Evolutionary conservation across 2,888 invertebrate species (phyloP).

Genomic region (Lydus trimaculatus): DNA sequence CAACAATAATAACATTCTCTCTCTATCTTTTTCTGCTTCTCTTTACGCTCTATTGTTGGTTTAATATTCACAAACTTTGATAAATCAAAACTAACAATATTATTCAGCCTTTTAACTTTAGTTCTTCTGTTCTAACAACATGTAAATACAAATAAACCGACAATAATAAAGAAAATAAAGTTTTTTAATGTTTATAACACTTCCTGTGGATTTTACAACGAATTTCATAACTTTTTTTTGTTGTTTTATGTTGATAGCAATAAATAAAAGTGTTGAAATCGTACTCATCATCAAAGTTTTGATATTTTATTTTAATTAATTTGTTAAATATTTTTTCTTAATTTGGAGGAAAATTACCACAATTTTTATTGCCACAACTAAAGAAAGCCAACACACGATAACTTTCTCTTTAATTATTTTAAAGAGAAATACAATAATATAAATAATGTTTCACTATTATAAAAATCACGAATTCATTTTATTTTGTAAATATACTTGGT

Average conservation of each 20-base stretch:
- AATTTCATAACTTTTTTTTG: not conserved
- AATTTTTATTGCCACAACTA: not conserved
- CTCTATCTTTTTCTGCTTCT: too few relatives aligned
- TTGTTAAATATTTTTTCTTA: not conserved
- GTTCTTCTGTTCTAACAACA: not conserved
- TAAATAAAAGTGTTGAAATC: not conserved
- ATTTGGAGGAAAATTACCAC: not conserved
- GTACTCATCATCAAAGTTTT: not conserved
- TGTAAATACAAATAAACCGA: not conserved
- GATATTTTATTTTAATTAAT: not conserved
- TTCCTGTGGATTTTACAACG: not conserved
- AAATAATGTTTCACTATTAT: not conserved
- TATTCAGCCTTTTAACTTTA: not conserved
- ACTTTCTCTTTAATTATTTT: not conserved
- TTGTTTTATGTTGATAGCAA: not conserved
- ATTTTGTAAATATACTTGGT: not conserved
- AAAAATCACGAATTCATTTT: not conserved
- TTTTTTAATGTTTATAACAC: not conserved
- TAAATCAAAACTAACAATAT: not conserved
- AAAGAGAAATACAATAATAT: not conserved
- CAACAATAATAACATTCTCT: not conserved
- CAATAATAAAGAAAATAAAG: not conserved
- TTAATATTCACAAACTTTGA: not conserved
- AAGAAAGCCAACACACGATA: not conserved
- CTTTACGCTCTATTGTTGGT: not conserved